Evolutionary conservation across 2,888 invertebrate species (phyloP), one percentile per base, ranked within the genome.

Genomic region (Campopleginae sp.): DNA sequence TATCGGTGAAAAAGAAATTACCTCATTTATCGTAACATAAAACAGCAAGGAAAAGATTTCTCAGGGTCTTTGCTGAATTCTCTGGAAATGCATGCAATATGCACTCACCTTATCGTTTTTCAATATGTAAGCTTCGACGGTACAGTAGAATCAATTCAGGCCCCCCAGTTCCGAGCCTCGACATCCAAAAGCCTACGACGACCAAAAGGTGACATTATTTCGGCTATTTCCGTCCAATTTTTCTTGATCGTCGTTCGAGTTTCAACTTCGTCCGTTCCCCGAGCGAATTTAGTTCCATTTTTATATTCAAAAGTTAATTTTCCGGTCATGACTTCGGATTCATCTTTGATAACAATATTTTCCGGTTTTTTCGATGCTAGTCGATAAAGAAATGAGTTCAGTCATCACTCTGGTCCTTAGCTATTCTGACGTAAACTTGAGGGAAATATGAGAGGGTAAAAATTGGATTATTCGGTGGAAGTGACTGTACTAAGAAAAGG

Each of bases 51-150:
- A 51, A 54, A 80, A 31, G 46, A 74, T 66, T 74, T 74, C 80
- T 66, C 80, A 44, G 31, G 63, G 48, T 70, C 70, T 51, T 42
- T 42, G 70, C 42, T 42, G 48, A 75, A 44, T 44, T 42, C 65
- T 27, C 31, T 1, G 51, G 27, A 84, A 76, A 84, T 84, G 76
- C 82, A 78, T 74, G 75, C 54, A 72, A 81, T 54, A 54, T 81
- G 74, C 84, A 84, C 84, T 84, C 80, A 76, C 71, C 84, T 80
- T 84, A 84, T 84, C 84, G 84, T 70, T 61, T 68, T 44, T 48
- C 66, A 74, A 65, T 38, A 38, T 38, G 23, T 77, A 42, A 77
- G 66, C 51, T 77, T 74, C 74, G 58, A 58, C 23, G 72, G 72
- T 72, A 72, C 54, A 58, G 42, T 74, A 58, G 7, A 51, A 51